These are phyloP conservation scores for Acanthurus leucopareius DNA, from an alignment of 2,797 vertebrate species.

Conservation along the genomic window DNA sequence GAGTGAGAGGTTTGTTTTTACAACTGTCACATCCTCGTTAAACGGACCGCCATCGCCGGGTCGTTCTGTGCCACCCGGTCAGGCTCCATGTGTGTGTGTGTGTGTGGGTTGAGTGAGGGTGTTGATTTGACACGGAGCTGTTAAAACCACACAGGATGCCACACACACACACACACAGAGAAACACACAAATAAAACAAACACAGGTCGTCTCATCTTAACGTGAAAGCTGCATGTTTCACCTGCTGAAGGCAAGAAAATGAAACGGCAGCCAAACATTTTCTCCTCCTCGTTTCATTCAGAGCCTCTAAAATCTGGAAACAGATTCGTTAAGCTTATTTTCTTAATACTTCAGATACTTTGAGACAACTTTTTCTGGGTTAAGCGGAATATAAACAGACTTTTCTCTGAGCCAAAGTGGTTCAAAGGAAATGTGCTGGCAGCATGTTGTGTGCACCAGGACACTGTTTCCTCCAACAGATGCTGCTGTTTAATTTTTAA, in stretches of 20 bases:
- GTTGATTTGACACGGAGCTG: constrained; percentile 58
- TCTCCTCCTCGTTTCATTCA: neutral
- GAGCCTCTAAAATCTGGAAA: neutral
- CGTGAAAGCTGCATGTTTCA: constrained; percentile 9
- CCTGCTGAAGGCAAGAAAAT: neutral
- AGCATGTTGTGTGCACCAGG: neutral
- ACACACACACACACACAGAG: neutral
- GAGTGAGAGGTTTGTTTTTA: constrained; percentile 59
- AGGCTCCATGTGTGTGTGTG: constrained; percentile 7
- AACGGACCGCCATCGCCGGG: constrained; percentile 42
- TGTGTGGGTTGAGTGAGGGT: constrained; percentile 1
- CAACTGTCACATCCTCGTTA: constrained; percentile 67
- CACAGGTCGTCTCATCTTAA: neutral
- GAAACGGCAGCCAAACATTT: neutral
- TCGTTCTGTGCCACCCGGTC: constrained; percentile 43
- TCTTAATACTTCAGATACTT: neutral
- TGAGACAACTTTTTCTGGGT: neutral
- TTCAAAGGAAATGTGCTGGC: neutral
- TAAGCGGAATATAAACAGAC: neutral
- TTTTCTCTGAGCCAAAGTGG: neutral
- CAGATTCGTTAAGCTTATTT: neutral
- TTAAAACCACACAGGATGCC: constrained; percentile 67
- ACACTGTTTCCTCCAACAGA: neutral
- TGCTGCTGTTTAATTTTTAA: neutral
- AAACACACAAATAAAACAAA: constrained; percentile 18